Base-by-base conservation (phyloP, 2,113 vertebrate genomes). In the Gobiocypris rarus region DNA sequence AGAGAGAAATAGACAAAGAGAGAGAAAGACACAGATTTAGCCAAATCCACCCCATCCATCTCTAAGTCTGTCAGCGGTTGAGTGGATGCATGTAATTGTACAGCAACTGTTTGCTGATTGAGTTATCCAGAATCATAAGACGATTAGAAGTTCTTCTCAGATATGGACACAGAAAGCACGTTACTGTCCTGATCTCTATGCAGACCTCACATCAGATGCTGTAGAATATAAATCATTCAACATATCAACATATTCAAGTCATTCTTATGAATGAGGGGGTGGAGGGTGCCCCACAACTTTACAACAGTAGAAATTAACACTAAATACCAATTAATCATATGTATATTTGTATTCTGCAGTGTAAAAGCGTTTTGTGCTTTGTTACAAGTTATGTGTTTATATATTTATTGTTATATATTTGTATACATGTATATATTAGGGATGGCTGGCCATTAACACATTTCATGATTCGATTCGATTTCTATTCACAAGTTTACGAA, bases 51-150 rank as follows among this genome's bases (percentile, higher is more conserved):
- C n/a, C 38, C 76, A 58, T 80, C 26, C 34, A 45, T 75, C 52
- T 75, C 34, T 28, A 15, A 24, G 48, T 34, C 38, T 84, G 52
- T 82, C 79, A 67, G 52, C 67, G 28, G 24, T 67, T 14, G 80
- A 85, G 65, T 79, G 81, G 58, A 83, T 38, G 75, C 31, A 38
- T 75, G 67, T 83, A 83, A 87, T 75, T 65, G 41, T 70, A 85
- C 75, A 78, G 67, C 50, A 83, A 85, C 58, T 85, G 67, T 69
- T 79, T 69, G 67, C 48, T 73, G 65, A 87, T 79, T 45, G 75
- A 85, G 73, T 45, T 74, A 38, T 56, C 52, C 80, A 65, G 65
- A 77, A 65, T 79, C 9, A 63, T 77, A 63, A 63, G 14, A 48
- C 1, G 13, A 75, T 75, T 48, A 71, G 41, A 41, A 45, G 22